Conservation (phyloP, 2,797 vertebrate genomes). For the Melanotaenia nigrans region DNA sequence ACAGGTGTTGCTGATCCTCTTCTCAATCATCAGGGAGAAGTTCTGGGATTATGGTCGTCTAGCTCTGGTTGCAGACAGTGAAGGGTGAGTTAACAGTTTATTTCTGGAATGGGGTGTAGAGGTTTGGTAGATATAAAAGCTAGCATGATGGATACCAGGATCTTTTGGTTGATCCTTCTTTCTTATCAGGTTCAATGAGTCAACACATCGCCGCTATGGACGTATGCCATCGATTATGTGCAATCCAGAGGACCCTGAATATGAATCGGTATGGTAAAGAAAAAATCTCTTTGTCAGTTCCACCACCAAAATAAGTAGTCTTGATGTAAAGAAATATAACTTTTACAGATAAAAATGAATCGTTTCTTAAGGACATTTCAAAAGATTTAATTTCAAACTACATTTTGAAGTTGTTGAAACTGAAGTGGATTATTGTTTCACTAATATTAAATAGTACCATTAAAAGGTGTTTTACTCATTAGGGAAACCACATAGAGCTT, state of each 20-base stretch:
- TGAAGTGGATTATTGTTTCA: neutral
- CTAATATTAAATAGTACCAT: no score
- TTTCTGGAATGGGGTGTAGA: neutral
- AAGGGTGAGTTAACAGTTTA: slow-evolving; percentile 74
- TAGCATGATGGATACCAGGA: neutral
- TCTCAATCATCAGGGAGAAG: slow-evolving; percentile 89
- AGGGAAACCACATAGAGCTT: neutral
- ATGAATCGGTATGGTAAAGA: slow-evolving; percentile 80
- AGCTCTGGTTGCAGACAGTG: slow-evolving; percentile 89
- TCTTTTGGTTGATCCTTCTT: slow-evolving; percentile 7
- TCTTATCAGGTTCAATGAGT: slow-evolving; percentile 65
- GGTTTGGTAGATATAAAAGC: neutral
- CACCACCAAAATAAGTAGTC: neutral
- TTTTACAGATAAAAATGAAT: neutral
- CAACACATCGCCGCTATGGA: slow-evolving; percentile 73
- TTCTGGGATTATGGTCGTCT: slow-evolving; percentile 96
- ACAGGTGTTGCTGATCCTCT: slow-evolving; percentile 87
- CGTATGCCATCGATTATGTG: slow-evolving; percentile 80
- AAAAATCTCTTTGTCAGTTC: neutral
- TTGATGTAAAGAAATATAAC: neutral
- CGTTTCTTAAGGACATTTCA: neutral
- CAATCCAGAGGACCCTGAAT: slow-evolving; percentile 81
- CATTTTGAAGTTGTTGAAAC: neutral
- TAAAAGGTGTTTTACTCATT: neutral
- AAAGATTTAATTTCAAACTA: neutral